These are phyloP conservation scores for Nymphalis io DNA, from an alignment of 1,140 invertebrate genomes.

Conservation along the genomic window DNA sequence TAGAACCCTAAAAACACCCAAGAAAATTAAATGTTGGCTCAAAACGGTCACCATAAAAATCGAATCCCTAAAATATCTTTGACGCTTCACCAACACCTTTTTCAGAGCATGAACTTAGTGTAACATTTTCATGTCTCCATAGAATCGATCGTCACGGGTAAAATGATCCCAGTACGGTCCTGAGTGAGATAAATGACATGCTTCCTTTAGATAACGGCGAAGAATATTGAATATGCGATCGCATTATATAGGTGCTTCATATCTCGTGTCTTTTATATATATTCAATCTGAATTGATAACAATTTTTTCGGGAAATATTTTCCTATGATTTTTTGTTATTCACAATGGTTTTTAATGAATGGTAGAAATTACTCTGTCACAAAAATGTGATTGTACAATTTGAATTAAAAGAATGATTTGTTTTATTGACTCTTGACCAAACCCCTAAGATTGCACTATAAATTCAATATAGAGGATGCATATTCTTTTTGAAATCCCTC, in stretches of 20 bases:
- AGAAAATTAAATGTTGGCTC: no score
- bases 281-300: constrained; percentile 12
- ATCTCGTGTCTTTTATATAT: constrained; percentile 15
- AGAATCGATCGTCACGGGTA: constrained; percentile 20
- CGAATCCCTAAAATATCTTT: not conserved
- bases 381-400: no score
- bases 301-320: not conserved
- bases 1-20: no score
- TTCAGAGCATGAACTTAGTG: not conserved
- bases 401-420: no score
- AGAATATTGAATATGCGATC: constrained; percentile 25
- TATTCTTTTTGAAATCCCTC: no score
- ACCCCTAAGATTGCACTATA: no score
- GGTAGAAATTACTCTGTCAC: no score
- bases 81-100: not conserved
- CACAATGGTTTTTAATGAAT: no score
- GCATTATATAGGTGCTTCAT: constrained; percentile 13
- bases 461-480: no score
- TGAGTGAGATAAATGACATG: constrained; percentile 24
- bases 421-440: no score
- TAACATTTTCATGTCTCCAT: constrained; percentile 15
- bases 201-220: constrained; percentile 16
- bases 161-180: constrained; percentile 24
- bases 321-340: not conserved
- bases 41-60: not conserved